These are phyloP conservation scores for Yponomeuta malinellus DNA, from an alignment of 2,888 invertebrate species.

Conservation along the genomic window DNA sequence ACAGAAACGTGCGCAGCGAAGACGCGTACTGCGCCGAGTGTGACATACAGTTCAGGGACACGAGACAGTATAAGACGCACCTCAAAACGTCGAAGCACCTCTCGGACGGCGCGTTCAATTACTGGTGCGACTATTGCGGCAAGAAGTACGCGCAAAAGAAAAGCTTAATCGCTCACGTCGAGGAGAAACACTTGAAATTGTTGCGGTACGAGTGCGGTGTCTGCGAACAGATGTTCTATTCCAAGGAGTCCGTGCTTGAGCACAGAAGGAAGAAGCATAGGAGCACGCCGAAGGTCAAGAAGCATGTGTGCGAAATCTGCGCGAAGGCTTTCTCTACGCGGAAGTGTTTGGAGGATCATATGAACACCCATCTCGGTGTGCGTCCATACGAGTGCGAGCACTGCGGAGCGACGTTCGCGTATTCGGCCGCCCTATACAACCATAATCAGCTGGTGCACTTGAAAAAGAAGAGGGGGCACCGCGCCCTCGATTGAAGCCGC, in stretches of 20 bases:
- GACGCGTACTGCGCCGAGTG: conserved; percentile 24
- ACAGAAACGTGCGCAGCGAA: not conserved
- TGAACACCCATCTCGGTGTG: not conserved
- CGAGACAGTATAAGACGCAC: conserved; percentile 18
- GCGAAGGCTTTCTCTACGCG: not conserved
- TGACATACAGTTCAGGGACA: conserved; percentile 23
- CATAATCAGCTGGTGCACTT: conserved; percentile 4
- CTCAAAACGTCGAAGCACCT: conserved; percentile 14
- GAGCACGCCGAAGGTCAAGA: not conserved
- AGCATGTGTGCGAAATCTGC: conserved; percentile 6
- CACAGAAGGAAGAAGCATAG: not conserved
- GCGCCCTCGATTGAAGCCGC: not conserved
- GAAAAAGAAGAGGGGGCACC: not conserved
- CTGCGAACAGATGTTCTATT: conserved; percentile 7
- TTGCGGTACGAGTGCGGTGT: not conserved
- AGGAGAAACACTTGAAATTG: conserved; percentile 9
- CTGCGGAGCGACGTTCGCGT: not conserved
- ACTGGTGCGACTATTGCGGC: not conserved
- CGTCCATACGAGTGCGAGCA: conserved; percentile 4
- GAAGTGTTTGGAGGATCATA: not conserved
- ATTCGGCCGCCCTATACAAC: conserved; percentile 2
- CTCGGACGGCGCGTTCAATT: not conserved
- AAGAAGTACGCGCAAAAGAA: not conserved
- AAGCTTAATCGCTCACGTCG: not conserved
- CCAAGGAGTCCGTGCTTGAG: not conserved